Conservation (phyloP, 2,888 invertebrate genomes). For the Lydus trimaculatus region DNA sequence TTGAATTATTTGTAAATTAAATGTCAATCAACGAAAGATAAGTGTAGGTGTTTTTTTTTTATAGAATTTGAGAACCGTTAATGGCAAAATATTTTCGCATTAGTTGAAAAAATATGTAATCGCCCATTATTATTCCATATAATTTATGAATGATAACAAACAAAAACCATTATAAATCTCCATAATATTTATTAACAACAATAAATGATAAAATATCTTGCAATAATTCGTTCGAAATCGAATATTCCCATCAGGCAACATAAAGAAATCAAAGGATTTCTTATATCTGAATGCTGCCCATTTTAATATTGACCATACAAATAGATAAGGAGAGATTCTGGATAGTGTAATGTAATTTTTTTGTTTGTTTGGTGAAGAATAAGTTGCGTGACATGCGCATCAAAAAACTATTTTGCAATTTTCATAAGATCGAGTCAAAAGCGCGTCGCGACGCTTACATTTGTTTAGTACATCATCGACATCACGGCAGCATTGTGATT, state of each 20-base stretch:
- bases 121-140: not conserved
- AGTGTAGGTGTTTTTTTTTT: not conserved
- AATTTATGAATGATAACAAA: not conserved
- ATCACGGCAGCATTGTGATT: not conserved
- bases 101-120: not conserved
- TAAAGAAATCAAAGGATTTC: too few relatives aligned
- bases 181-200: not conserved
- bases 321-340: not conserved
- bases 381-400: not conserved
- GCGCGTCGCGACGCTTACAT: constrained; percentile 3
- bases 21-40: too few relatives aligned
- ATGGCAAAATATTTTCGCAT: not conserved
- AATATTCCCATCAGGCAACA: too few relatives aligned
- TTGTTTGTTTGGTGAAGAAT: not conserved
- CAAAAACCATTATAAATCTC: not conserved
- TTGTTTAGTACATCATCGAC: not conserved
- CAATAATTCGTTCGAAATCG: too few relatives aligned
- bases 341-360: not conserved
- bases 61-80: not conserved
- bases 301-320: too few relatives aligned
- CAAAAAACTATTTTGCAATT: not conserved
- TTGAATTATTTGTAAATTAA: too few relatives aligned
- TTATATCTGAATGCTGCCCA: too few relatives aligned
- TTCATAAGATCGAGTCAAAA: not conserved
- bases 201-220: not conserved